Evolutionary conservation across 2,797 vertebrate genomes (phyloP).

Genomic region (Ctenopoma kingsleyae): DNA sequence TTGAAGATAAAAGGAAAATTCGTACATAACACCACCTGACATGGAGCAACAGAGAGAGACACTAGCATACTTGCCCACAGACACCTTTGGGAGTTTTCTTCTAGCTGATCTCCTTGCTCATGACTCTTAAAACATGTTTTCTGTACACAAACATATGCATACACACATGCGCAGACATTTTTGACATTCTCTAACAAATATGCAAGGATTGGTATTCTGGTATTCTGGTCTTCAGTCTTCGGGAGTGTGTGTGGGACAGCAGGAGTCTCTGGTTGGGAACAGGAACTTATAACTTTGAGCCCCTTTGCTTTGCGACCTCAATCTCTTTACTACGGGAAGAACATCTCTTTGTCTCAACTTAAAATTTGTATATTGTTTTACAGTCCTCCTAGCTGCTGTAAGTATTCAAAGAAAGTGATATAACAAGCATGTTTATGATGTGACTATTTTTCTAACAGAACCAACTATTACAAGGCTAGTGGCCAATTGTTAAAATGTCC

Average conservation of each 20-base stretch:
- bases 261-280: constrained; percentile 19
- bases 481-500: constrained; percentile 21
- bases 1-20: constrained; percentile 94
- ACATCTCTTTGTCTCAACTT: neutral
- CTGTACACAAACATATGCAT: constrained; percentile 2
- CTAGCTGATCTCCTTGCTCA: constrained; percentile 13
- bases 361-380: constrained; percentile 25
- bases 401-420: constrained; percentile 21
- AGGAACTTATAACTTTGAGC: constrained; percentile 6
- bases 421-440: constrained; percentile 18
- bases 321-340: constrained; percentile 7
- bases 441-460: constrained; percentile 50
- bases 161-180: constrained; percentile 9
- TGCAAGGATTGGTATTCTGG: constrained; percentile 9
- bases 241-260: constrained; percentile 31
- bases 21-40: constrained; percentile 84
- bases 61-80: constrained; percentile 14
- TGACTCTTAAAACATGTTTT: constrained; percentile 26
- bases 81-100: constrained; percentile 11
- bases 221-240: constrained; percentile 26
- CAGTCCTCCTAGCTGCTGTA: constrained; percentile 35
- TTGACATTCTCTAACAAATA: constrained; percentile 21
- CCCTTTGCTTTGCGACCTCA: constrained; percentile 11
- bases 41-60: constrained; percentile 23
- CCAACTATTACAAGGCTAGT: constrained; percentile 5